phyloP scores from a whole-genome alignment of 2,113 vertebrate species.

The Hemichromis elongatus region DNA sequence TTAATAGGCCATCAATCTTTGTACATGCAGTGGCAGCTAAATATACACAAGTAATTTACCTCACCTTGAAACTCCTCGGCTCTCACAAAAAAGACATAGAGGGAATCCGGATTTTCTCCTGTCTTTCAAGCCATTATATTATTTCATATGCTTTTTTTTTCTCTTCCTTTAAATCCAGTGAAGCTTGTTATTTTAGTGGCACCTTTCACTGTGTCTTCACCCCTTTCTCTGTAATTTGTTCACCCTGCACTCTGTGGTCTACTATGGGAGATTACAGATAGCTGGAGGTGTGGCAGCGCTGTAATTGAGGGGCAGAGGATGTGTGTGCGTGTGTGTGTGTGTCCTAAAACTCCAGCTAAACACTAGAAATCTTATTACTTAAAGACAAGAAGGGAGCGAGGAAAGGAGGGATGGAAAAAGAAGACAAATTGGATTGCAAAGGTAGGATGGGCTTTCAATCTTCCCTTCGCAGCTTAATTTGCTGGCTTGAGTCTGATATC shows the following conservation, averaged over 20 bases:
- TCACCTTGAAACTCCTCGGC: constrained; percentile 53
- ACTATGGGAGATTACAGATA: constrained; percentile 45
- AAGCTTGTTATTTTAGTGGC: constrained; percentile 25
- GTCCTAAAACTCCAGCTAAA: constrained; percentile 43
- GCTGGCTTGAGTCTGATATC: not conserved
- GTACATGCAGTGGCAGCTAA: not conserved
- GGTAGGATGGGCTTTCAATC: not conserved
- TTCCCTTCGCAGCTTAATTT: not conserved
- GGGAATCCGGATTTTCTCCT: constrained; percentile 9
- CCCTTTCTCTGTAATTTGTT: constrained; percentile 11
- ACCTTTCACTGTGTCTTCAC: constrained; percentile 22
- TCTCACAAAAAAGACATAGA: constrained; percentile 6
- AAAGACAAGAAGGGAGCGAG: constrained; percentile 15
- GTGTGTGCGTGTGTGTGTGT: not conserved
- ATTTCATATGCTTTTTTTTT: not conserved
- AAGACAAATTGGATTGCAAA: constrained; percentile 50
- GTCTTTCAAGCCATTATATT: constrained; percentile 29
- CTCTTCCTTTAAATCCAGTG: constrained; percentile 6
- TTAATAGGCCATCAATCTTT: constrained; percentile 38
- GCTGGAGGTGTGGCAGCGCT: constrained; percentile 41
- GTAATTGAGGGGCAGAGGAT: constrained; percentile 36
- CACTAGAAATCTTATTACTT: constrained; percentile 60
- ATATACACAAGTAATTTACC: constrained; percentile 27
- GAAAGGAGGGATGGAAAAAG: constrained; percentile 25
- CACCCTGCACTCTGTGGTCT: constrained; percentile 4